A percentile compares a stretch with the other conserved stretches of the same genome.
phyloP scores from a whole-genome alignment of 2,888 invertebrate genomes.

The Alentia gelatinosa region DNA sequence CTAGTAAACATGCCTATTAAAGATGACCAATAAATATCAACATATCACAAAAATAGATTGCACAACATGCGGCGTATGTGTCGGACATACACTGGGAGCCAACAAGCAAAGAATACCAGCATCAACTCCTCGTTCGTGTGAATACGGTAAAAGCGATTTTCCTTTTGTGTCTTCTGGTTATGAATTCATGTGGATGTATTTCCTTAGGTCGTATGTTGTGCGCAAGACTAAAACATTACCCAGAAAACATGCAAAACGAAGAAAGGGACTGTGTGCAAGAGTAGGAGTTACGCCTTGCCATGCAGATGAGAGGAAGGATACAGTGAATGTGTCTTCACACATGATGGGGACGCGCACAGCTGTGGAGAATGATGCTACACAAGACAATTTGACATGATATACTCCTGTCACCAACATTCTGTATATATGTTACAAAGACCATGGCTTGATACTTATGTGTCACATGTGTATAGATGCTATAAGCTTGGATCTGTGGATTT shows the following conservation, averaged over 20 bases:
- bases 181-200: not conserved
- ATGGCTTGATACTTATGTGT: no score
- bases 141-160: not conserved
- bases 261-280: not conserved
- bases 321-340: conserved; percentile 5
- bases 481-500: not conserved
- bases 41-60: conserved; percentile 10
- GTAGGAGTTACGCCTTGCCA: no score
- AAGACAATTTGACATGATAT: not conserved
- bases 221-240: not conserved
- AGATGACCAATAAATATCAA: conserved; percentile 42
- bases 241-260: not conserved
- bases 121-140: not conserved
- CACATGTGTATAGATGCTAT: not conserved
- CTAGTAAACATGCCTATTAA: conserved; percentile 24
- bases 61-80: not conserved
- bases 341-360: not conserved
- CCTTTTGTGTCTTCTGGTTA: not conserved
- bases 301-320: no score
- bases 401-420: not conserved
- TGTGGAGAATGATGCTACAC: not conserved
- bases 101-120: not conserved
- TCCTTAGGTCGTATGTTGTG: not conserved
- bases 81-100: not conserved
- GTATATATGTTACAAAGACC: no score